Evolutionary conservation across 2,888 invertebrate genomes (phyloP).

Genomic region (Oscheius onirici): DNA sequence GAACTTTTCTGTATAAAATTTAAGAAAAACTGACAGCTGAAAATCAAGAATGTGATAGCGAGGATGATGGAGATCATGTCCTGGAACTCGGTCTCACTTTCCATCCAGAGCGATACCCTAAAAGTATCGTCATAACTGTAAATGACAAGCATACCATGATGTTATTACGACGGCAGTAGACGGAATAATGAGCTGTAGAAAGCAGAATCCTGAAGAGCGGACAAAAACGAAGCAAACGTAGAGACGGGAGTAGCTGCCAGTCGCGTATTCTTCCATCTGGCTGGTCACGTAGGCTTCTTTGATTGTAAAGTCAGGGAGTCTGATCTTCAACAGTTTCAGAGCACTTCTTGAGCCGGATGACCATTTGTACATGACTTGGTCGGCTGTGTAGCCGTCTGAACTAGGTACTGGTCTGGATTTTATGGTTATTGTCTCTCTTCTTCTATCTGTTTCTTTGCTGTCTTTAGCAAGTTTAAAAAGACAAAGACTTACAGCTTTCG

Average conservation of each 20-base stretch:
- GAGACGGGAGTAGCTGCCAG: slow-evolving; percentile 68
- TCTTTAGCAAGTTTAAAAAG: no score
- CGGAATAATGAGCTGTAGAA: slow-evolving; percentile 67
- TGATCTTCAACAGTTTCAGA: slow-evolving; percentile 58
- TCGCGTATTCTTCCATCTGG: slow-evolving; percentile 66
- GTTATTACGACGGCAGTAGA: slow-evolving; percentile 70
- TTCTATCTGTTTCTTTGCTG: no score
- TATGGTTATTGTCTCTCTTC: no score
- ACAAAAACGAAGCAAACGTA: slow-evolving; percentile 69
- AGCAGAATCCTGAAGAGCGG: slow-evolving; percentile 68
- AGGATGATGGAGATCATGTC: slow-evolving; percentile 71
- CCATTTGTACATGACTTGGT: slow-evolving; percentile 68
- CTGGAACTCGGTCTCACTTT: slow-evolving; percentile 67
- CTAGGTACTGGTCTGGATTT: neutral
- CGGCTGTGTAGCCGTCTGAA: slow-evolving; percentile 68
- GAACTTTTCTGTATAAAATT: slow-evolving; percentile 26
- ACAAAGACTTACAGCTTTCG: slow-evolving; percentile 64
- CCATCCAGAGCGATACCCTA: slow-evolving; percentile 68
- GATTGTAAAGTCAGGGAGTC: slow-evolving; percentile 68
- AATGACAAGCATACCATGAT: slow-evolving; percentile 46
- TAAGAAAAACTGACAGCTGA: slow-evolving; percentile 19
- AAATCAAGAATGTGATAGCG: slow-evolving; percentile 68
- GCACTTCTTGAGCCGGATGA: slow-evolving; percentile 58
- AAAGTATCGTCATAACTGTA: neutral
- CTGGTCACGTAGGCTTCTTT: slow-evolving; percentile 67